A percentile compares a stretch with the other conserved stretches of the same genome.
These are phyloP conservation scores for Sitta europaea DNA, from an alignment of 2,113 vertebrate genomes.

Conservation along the genomic window DNA sequence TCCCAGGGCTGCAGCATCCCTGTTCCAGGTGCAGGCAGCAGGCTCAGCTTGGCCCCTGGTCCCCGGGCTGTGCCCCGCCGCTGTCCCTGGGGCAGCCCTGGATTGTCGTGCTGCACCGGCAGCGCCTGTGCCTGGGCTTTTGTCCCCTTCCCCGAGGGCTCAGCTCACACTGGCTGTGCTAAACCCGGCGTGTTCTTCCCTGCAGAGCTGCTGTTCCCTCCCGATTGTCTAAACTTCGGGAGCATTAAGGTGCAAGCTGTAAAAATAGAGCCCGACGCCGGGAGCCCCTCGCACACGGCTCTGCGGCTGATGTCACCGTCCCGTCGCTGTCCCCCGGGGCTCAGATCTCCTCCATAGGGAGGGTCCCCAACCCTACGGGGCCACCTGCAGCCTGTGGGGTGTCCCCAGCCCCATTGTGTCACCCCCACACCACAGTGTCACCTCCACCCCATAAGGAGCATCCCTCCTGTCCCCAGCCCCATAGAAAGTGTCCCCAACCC, in stretches of 20 bases:
- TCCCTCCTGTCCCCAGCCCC: too few relatives aligned
- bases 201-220: background rate
- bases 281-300: background rate
- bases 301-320: background rate
- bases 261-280: conserved; percentile 32
- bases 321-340: background rate
- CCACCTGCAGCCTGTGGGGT: too few relatives aligned
- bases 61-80: background rate
- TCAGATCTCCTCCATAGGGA: too few relatives aligned
- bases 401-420: too few relatives aligned
- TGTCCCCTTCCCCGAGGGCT: accelerated
- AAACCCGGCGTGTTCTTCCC: background rate
- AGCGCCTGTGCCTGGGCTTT: background rate
- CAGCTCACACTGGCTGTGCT: background rate
- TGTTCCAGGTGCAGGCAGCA: background rate
- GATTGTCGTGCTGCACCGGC: accelerated
- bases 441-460: too few relatives aligned
- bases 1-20: background rate
- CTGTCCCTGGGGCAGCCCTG: background rate
- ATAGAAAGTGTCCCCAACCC: too few relatives aligned
- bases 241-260: conserved; percentile 61
- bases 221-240: background rate
- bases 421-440: too few relatives aligned
- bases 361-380: too few relatives aligned
- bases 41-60: background rate